Evolutionary conservation across 1,140 invertebrate species (phyloP).

Genomic region (Neodiprion virginianus): DNA sequence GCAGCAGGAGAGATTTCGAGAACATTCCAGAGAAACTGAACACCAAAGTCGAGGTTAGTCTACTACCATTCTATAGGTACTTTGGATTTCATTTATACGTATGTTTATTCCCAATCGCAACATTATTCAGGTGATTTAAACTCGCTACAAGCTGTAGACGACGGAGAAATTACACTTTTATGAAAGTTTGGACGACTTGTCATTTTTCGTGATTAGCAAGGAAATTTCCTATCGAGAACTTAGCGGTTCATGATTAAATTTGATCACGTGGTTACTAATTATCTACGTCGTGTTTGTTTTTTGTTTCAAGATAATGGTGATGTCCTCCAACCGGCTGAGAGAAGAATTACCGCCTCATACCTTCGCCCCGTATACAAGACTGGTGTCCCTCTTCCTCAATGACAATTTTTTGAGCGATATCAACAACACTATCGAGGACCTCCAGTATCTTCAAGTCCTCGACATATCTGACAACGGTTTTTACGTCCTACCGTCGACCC

Average conservation of each 20-base stretch:
- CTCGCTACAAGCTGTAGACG: slow-evolving; percentile 16
- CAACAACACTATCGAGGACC: slow-evolving; percentile 46
- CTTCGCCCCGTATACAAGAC: slow-evolving; percentile 43
- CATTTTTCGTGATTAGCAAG: slow-evolving; percentile 16
- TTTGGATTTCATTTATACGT: neutral
- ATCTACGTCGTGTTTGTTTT: slow-evolving; percentile 1
- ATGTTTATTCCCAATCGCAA: neutral
- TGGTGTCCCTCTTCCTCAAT: slow-evolving; percentile 50
- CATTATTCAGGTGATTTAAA: neutral
- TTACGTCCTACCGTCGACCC: slow-evolving; percentile 37
- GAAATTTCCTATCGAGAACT: slow-evolving; percentile 9
- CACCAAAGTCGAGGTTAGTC: slow-evolving; percentile 44
- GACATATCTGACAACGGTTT: slow-evolving; percentile 46
- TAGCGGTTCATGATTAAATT: neutral
- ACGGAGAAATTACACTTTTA: slow-evolving; percentile 16
- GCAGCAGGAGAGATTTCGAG: slow-evolving; percentile 32
- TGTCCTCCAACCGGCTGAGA: slow-evolving; percentile 48
- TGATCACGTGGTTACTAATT: slow-evolving; percentile 6
- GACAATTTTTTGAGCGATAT: slow-evolving; percentile 56
- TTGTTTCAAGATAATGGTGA: slow-evolving; percentile 49
- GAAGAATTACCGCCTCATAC: slow-evolving; percentile 45
- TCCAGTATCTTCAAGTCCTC: slow-evolving; percentile 49
- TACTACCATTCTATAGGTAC: neutral
- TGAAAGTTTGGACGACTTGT: neutral
- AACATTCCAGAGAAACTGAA: slow-evolving; percentile 41